Evolutionary conservation across 1,140 invertebrate species (phyloP), one percentile per base, ranked within the genome.

Genomic region (Coptotermes formosanus): DNA sequence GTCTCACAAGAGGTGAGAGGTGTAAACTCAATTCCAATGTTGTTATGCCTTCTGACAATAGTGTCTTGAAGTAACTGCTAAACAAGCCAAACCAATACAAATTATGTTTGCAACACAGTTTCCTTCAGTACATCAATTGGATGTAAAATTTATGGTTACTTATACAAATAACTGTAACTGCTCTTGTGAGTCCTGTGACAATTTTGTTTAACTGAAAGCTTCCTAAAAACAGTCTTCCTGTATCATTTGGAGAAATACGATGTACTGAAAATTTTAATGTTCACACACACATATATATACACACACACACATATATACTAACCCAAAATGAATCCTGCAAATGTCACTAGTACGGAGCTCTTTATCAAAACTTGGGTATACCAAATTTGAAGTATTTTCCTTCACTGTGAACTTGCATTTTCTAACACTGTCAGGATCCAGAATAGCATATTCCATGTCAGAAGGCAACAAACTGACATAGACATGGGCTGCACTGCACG

Each of bases 361-460:
- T 55, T 55, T 55, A 83, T 83, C 32, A 83, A 44, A 8, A 83
- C 23, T 83, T 32, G 82, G 43, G 19, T 44, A 52, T 83, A 83
- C 21, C 45, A 85, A 59, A 43, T 85, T 3, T 45, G 23, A 59
- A 52, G 38, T 55, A 11, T 85, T 85, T 85, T 43, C 59, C 45
- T 85, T 69, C 59, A 69, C 84, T 32, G 14, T 21, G 48, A 85
- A 55, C 44, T 81, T 69, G 75, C 85, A 85, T 32, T 32, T 85
- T 32, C n/a, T 23, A 0, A 81, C 14, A 38, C 12, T 43, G 14
- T 81, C 59, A 21, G n/a, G 25, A 81, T 85, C 64, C 48, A 85
- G 44, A 32, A 81, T 21, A 21, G 64, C 85, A 81, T 85, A 85
- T 38, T 85, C 44, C 21, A 81, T 14, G 6, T 21, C 48, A 19